Conservation (phyloP, 2,113 vertebrate species). For the Mormoops blainvillei region DNA sequence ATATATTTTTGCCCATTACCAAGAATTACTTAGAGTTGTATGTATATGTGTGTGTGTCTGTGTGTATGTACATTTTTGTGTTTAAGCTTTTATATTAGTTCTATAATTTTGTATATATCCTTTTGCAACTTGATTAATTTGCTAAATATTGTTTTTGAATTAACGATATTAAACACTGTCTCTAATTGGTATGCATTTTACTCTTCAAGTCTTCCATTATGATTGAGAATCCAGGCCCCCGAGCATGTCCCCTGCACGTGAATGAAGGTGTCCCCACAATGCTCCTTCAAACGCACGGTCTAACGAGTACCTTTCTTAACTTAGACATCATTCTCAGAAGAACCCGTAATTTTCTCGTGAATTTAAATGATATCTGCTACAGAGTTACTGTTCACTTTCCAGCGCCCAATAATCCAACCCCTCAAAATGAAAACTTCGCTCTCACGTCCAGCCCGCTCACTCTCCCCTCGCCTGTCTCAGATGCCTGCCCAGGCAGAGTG, state of each 20-base stretch:
- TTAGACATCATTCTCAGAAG: not conserved
- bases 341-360: not conserved
- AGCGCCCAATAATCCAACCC: not conserved
- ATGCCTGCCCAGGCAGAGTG: rapidly evolving
- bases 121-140: not conserved
- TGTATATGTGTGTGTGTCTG: not conserved
- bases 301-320: not conserved
- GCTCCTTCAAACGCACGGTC: not conserved
- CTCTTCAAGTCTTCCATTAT: not conserved
- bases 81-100: not conserved
- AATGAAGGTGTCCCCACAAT: not conserved
- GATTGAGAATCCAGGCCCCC: not conserved
- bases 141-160: not conserved
- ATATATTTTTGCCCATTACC: not conserved
- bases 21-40: not conserved
- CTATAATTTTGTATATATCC: not conserved
- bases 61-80: not conserved
- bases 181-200: not conserved
- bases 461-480: not conserved
- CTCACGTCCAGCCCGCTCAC: not conserved
- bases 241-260: no score
- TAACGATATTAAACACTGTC: not conserved
- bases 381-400: not conserved
- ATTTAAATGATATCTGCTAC: not conserved
- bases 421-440: not conserved